A percentile compares a stretch with the other conserved stretches of the same genome.
These are phyloP conservation scores for Drosophila tripunctata DNA, from an alignment of 2,888 invertebrate species.

Conservation along the genomic window DNA sequence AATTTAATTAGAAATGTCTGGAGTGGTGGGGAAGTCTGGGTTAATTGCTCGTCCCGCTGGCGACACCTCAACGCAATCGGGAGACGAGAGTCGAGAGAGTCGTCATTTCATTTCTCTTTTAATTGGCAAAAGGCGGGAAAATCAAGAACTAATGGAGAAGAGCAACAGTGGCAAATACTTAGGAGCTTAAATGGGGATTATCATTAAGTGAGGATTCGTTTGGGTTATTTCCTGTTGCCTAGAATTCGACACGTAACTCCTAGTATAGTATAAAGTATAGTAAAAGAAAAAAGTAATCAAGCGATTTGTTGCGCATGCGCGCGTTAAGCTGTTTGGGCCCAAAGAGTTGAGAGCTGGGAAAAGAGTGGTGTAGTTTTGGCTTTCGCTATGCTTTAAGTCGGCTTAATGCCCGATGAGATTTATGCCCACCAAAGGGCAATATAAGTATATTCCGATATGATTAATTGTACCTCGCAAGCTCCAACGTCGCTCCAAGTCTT, in stretches of 20 bases:
- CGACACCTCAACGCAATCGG: constrained; percentile 51
- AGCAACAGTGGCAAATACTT: constrained; percentile 14
- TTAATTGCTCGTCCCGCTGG: constrained; percentile 50
- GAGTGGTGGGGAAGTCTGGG: constrained; percentile 10
- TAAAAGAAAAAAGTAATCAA: constrained; percentile 80
- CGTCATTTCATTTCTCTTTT: background rate
- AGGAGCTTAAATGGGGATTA: constrained; percentile 20
- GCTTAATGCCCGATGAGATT: constrained; percentile 56
- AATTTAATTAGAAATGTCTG: constrained; percentile 61
- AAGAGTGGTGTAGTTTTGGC: constrained; percentile 8
- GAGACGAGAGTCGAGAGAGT: background rate
- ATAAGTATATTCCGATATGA: constrained; percentile 64
- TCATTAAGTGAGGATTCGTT: constrained; percentile 46
- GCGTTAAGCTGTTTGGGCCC: constrained; percentile 58
- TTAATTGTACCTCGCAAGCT: constrained; percentile 62
- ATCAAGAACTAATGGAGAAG: background rate
- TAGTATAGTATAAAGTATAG: constrained; percentile 44
- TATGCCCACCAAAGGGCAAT: constrained; percentile 63
- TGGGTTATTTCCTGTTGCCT: constrained; percentile 71
- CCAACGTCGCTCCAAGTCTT: constrained; percentile 16
- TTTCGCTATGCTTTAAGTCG: constrained; percentile 33
- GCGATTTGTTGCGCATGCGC: constrained; percentile 82
- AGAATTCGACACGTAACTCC: constrained; percentile 23
- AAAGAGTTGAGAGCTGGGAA: background rate
- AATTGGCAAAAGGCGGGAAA: background rate